Percentiles rank a stretch among this genome's conserved stretches.
phyloP scores from a whole-genome alignment of 2,797 vertebrate species.

The Sebastes kiyomatsui region DNA sequence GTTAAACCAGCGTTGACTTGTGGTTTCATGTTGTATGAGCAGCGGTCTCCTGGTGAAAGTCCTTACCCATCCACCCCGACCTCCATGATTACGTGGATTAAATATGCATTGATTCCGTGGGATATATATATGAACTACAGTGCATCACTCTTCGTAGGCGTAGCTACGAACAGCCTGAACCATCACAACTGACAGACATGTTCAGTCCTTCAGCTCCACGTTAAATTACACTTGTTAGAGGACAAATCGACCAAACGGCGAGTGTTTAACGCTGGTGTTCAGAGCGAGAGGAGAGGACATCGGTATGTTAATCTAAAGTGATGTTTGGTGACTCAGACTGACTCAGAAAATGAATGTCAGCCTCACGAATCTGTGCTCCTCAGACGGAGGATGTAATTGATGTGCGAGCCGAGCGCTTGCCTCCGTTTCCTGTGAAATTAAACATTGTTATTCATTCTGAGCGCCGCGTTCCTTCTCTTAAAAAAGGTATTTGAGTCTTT shows the following conservation, averaged over 20 bases:
- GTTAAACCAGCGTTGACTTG: too few relatives aligned
- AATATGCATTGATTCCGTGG: too few relatives aligned
- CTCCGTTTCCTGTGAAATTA: neutral
- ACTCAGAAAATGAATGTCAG: neutral
- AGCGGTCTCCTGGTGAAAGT: too few relatives aligned
- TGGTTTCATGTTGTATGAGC: too few relatives aligned
- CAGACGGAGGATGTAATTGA: neutral
- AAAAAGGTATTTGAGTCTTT: neutral
- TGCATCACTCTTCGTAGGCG: too few relatives aligned
- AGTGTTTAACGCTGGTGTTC: neutral
- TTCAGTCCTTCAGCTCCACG: neutral
- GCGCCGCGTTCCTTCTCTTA: neutral
- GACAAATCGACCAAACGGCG: neutral
- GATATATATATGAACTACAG: too few relatives aligned
- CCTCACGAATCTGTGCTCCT: neutral
- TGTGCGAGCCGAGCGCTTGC: neutral
- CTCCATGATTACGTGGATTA: too few relatives aligned
- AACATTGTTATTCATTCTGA: neutral
- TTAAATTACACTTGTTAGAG: neutral
- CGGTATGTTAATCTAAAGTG: neutral
- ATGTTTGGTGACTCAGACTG: neutral
- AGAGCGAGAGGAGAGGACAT: neutral
- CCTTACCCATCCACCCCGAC: too few relatives aligned
- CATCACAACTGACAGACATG: too few relatives aligned
- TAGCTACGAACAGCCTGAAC: too few relatives aligned